phyloP scores from a whole-genome alignment of 2,797 vertebrate species.

The Sebastes kiyomatsui region DNA sequence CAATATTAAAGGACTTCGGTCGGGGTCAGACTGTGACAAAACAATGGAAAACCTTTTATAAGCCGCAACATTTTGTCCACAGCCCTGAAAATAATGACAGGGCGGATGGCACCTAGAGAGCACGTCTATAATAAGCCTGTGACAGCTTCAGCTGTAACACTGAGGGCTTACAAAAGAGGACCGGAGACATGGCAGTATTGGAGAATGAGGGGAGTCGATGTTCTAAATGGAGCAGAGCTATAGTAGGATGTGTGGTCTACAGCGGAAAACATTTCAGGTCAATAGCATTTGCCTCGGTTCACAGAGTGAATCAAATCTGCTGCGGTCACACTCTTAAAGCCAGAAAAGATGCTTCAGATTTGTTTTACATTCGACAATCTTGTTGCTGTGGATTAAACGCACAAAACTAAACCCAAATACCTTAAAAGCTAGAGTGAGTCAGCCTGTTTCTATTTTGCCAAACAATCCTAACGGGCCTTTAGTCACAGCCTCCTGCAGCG shows the following conservation, averaged over 20 bases:
- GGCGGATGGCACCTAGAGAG: constrained; percentile 15
- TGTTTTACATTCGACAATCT: background rate
- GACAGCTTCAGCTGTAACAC: constrained; percentile 51
- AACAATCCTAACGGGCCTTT: constrained; percentile 30
- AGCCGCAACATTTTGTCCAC: background rate
- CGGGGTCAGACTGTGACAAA: background rate
- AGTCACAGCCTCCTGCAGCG: constrained; percentile 50
- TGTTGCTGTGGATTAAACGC: background rate
- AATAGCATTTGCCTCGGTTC: constrained; percentile 33
- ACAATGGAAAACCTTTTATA: constrained; percentile 12
- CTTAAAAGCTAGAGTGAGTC: constrained; percentile 32
- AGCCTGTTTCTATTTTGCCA: constrained; percentile 28
- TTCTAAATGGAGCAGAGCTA: constrained; percentile 61
- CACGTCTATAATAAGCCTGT: constrained; percentile 50
- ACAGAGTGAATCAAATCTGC: constrained; percentile 17
- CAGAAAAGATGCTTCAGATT: background rate
- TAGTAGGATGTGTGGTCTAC: constrained; percentile 35
- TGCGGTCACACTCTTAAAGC: background rate
- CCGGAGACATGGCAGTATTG: constrained; percentile 21
- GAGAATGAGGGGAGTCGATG: constrained; percentile 20
- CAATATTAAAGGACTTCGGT: background rate
- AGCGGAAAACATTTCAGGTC: constrained; percentile 54
- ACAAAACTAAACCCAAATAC: background rate
- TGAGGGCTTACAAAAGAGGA: constrained; percentile 39
- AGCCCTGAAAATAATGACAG: constrained; percentile 1